Evolutionary conservation across 2,113 vertebrate genomes (phyloP).

Genomic region (Mionectes macconnelli): DNA sequence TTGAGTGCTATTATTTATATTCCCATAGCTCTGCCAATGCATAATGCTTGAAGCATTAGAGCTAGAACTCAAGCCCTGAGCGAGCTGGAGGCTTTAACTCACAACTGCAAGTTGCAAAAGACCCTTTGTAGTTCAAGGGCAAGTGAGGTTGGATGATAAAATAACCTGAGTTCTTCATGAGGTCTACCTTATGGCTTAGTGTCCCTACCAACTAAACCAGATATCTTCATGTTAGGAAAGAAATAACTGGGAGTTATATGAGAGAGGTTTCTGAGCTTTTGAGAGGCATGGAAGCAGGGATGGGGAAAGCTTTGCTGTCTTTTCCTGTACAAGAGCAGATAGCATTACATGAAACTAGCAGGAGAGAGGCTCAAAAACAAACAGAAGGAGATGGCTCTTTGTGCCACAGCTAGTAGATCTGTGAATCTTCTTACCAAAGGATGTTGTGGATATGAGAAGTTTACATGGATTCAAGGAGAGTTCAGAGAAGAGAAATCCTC

Average conservation of each 20-base stretch:
- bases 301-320: background rate
- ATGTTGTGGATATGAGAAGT: background rate
- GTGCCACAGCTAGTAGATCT: background rate
- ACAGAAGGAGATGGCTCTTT: background rate
- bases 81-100: conserved; percentile 11
- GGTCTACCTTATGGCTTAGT: background rate
- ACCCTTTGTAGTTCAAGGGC: background rate
- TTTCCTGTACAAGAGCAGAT: background rate
- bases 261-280: background rate
- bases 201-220: background rate
- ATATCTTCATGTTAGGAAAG: background rate
- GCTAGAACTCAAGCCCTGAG: background rate
- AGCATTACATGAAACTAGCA: background rate
- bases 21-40: conserved; percentile 12
- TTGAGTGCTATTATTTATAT: conserved; percentile 46
- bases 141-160: background rate
- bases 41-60: background rate
- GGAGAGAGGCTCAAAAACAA: background rate
- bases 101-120: background rate
- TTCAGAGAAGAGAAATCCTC: background rate
- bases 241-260: background rate
- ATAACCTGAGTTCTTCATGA: background rate
- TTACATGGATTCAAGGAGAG: conserved; percentile 12
- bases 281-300: background rate
- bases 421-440: background rate